Conservation (phyloP, 2,113 vertebrate species). For the Steatornis caripensis region DNA sequence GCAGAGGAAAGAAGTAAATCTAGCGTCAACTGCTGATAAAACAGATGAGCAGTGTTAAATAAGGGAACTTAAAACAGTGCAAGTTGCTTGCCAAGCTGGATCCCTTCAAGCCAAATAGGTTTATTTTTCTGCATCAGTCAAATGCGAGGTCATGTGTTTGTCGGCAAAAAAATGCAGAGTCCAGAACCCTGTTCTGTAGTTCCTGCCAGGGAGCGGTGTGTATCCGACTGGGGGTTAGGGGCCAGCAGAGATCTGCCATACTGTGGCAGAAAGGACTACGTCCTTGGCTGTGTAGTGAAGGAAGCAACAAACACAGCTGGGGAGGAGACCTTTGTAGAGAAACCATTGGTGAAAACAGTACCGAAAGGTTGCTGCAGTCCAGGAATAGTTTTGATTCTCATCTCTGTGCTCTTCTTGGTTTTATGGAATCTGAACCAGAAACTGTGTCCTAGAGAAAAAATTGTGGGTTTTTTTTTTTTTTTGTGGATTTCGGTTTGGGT, state of each 20-base stretch:
- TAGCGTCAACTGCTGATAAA: neutral
- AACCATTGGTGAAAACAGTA: rapidly evolving
- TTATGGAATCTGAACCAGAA: neutral
- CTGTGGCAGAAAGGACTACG: neutral
- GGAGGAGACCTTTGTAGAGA: neutral
- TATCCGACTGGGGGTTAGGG: neutral
- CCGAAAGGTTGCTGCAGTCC: neutral
- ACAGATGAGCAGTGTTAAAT: neutral
- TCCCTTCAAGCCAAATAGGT: neutral
- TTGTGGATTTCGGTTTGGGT: neutral
- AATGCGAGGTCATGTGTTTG: neutral
- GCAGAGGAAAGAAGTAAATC: neutral
- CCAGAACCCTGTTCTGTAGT: neutral
- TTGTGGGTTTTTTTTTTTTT: neutral
- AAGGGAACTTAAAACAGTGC: neutral
- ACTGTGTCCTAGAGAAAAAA: neutral
- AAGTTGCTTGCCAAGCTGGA: neutral
- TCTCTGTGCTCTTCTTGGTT: neutral
- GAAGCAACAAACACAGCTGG: neutral
- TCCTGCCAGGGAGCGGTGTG: neutral
- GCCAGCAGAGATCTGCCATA: neutral
- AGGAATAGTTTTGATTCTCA: neutral
- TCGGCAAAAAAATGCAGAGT: neutral
- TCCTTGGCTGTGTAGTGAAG: neutral
- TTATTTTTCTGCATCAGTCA: neutral